Percentiles rank a stretch among this genome's conserved stretches.
Evolutionary conservation across 53 echinoderm and acorn worm genomes (phyloP).

Genomic region (Holothuria leucospilota): DNA sequence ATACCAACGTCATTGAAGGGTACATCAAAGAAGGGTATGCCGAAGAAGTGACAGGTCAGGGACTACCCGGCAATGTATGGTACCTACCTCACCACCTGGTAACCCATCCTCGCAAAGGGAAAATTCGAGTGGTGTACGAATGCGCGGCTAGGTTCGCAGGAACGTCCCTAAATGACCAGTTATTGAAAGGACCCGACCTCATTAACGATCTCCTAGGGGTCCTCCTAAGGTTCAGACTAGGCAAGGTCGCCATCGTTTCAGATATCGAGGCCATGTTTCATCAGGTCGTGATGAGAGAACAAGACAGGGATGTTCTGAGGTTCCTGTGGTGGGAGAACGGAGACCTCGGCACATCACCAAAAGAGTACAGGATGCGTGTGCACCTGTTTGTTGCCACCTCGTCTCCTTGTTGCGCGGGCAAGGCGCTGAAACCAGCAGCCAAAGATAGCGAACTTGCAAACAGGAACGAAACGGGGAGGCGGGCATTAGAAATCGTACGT

Average conservation of each 20-base stretch:
- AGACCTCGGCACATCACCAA: not conserved
- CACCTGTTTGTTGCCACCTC: not conserved
- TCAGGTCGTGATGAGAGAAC: no score
- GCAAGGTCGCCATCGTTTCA: slow-evolving; percentile 11
- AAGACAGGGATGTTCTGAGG: no score
- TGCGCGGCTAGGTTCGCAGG: slow-evolving; percentile 50
- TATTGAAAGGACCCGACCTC: no score
- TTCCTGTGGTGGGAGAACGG: no score
- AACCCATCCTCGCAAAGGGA: slow-evolving; percentile 52
- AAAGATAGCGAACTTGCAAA: no score
- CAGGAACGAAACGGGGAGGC: no score
- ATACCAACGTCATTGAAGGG: slow-evolving; percentile 2
- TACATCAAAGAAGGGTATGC: not conserved
- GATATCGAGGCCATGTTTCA: no score
- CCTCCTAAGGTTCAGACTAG: slow-evolving; percentile 23
- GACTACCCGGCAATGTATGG: slow-evolving; percentile 31
- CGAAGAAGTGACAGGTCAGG: no score
- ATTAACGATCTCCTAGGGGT: slow-evolving; percentile 28
- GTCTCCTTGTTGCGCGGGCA: not conserved
- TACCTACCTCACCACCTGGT: slow-evolving; percentile 64
- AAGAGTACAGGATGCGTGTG: slow-evolving; percentile 7
- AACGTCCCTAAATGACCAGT: slow-evolving; percentile 48
- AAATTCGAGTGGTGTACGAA: slow-evolving; percentile 56
- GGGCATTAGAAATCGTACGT: slow-evolving; percentile 12
- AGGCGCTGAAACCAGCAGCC: not conserved